A percentile compares a stretch with the other conserved stretches of the same genome.
phyloP scores from a whole-genome alignment of 2,888 invertebrate species.

The Dasypogon diadema region DNA sequence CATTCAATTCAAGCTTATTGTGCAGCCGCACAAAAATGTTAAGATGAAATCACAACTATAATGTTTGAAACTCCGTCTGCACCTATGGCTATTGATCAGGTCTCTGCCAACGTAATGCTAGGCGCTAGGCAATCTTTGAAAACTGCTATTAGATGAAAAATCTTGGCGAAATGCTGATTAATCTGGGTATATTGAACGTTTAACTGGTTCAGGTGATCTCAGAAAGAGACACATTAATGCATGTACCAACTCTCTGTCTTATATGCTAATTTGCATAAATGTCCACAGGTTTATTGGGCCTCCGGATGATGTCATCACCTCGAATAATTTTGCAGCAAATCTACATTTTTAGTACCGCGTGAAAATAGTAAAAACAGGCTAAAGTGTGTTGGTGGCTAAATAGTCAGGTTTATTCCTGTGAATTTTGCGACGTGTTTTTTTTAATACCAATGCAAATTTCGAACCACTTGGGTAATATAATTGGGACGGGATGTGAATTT shows the following conservation, averaged over 20 bases:
- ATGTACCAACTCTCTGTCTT: slow-evolving; percentile 1
- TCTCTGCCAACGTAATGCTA: slow-evolving; percentile 2
- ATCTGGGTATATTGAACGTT: slow-evolving; percentile 1
- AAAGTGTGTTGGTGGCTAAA: neutral
- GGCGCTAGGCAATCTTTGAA: neutral
- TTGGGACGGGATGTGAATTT: neutral
- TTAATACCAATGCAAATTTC: neutral
- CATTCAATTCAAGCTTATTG: slow-evolving; percentile 2
- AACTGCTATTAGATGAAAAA: slow-evolving; percentile 4
- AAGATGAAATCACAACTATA: neutral
- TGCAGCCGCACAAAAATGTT: neutral
- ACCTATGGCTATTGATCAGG: too few relatives aligned
- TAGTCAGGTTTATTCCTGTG: slow-evolving; percentile 16
- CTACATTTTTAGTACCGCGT: slow-evolving; percentile 32
- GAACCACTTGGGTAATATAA: neutral
- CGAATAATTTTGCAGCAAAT: slow-evolving; percentile 44
- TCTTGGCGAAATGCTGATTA: neutral
- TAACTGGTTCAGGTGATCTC: slow-evolving; percentile 22
- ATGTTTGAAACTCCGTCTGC: too few relatives aligned
- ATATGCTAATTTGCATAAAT: slow-evolving; percentile 40
- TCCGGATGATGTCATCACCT: slow-evolving; percentile 37
- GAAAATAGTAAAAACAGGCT: slow-evolving; percentile 19
- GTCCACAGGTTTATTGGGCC: slow-evolving; percentile 32
- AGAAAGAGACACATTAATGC: neutral
- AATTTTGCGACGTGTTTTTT: slow-evolving; percentile 26